Conservation (phyloP, 1,140 invertebrate genomes). For the Drosophila persimilis region DNA sequence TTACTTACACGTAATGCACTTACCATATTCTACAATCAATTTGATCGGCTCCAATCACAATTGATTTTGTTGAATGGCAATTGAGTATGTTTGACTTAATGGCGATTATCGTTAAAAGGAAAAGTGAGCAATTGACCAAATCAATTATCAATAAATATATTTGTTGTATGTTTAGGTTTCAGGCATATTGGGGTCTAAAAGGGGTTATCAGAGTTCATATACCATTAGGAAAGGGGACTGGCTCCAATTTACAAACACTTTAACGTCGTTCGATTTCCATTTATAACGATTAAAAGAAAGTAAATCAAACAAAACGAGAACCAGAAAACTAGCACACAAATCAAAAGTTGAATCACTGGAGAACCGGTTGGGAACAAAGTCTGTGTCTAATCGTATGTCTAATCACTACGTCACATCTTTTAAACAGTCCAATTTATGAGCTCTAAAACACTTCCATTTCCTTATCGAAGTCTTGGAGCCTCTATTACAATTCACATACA, state of each 20-base stretch:
- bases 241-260: neutral
- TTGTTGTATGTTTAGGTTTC: too few relatives aligned
- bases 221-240: too few relatives aligned
- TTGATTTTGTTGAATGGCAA: slow-evolving; percentile 1
- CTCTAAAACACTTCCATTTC: slow-evolving; percentile 16
- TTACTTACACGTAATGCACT: slow-evolving; percentile 20
- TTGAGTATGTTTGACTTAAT: slow-evolving; percentile 1
- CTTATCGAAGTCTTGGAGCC: slow-evolving; percentile 2
- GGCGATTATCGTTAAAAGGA: neutral
- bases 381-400: neutral
- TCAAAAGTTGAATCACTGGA: slow-evolving; percentile 5
- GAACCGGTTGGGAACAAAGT: slow-evolving; percentile 29
- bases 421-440: slow-evolving; percentile 8
- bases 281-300: slow-evolving; percentile 10
- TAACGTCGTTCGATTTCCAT: neutral
- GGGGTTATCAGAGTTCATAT: too few relatives aligned
- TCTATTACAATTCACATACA: neutral
- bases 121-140: slow-evolving; percentile 1
- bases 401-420: slow-evolving; percentile 15
- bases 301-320: slow-evolving; percentile 4
- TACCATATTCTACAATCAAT: slow-evolving; percentile 5
- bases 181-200: too few relatives aligned
- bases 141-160: neutral
- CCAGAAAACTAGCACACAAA: neutral
- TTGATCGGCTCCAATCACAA: slow-evolving; percentile 27